Evolutionary conservation across 2,797 vertebrate genomes (phyloP), one percentile per base, ranked within the genome.

Genomic region (Syncerus caffer): DNA sequence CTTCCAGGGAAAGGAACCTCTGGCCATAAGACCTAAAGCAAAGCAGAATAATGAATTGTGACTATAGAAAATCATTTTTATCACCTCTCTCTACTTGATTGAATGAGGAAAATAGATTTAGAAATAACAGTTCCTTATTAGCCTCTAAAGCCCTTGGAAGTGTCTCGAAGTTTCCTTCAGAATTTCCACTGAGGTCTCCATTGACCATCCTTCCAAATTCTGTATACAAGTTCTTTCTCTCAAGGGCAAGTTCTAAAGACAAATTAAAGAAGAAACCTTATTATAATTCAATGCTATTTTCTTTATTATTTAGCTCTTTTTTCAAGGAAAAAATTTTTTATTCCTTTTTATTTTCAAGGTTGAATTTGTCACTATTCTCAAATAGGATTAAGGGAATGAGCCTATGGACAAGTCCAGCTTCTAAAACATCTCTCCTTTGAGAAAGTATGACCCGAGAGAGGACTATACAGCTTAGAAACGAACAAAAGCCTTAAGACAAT

Each of bases 311-410:
- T 57, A 38, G 67, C 93, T 76, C 78, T 42, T 85, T 62, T 84
- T 89, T 95, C 91, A 10, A 80, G 93, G 12, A 93, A 38, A 78
- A 23, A 2, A 3, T 53, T 60, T 95, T 78, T 55, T 4, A 71
- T 87, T 85, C 12, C 51, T 80, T 92, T 86, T 93, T 82, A 51
- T 90, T 96, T 95, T 96, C 34, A 50, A 93, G 62, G 5, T 86
- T 90, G n/a, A 9, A 85, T 95, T 93, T 96, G 23, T 91, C 14
- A 34, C 58, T 90, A 34, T 57, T 57, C n/a, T 55, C 45, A 91
- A 97, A 88, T 1, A 38, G 42, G 16, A 83, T 86, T 92, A 91
- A 29, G 42, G 34, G 34, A 64, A 89, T 74, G 62, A 47, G 55
- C n/a, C 38, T 93, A 31, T n/a, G 50, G 55, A 60, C 12, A 58